Evolutionary conservation across 2,113 vertebrate genomes (phyloP).

Genomic region (Heliornis fulica): DNA sequence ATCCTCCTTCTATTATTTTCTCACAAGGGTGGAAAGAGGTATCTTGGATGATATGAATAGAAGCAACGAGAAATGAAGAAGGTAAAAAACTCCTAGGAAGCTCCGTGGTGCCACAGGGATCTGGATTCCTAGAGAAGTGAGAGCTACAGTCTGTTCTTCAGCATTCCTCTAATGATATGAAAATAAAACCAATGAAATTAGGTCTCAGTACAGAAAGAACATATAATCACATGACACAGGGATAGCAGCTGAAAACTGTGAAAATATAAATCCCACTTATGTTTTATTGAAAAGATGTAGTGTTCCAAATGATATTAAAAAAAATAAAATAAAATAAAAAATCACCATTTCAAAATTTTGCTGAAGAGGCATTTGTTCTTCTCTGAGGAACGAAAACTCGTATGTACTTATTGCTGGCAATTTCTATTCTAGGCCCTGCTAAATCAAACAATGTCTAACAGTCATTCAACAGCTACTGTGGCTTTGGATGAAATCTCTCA

Average conservation of each 20-base stretch:
- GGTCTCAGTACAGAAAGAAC: not conserved
- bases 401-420: not conserved
- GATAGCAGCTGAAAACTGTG: not conserved
- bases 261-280: not conserved
- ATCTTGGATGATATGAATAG: not conserved
- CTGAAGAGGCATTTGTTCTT: not conserved
- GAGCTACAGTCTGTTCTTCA: not conserved
- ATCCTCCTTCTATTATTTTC: too few species aligned
- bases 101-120: not conserved
- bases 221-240: rapidly evolving
- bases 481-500: not conserved
- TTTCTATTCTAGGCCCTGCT: not conserved
- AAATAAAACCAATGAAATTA: not conserved
- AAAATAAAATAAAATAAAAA: too few species aligned
- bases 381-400: not conserved
- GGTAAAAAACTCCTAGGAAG: rapidly evolving
- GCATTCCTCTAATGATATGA: not conserved
- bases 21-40: not conserved
- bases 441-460: not conserved
- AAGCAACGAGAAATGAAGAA: not conserved
- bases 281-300: not conserved
- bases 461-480: not conserved
- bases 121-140: not conserved
- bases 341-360: not conserved
- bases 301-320: not conserved